These are phyloP conservation scores for Onychomys torridus DNA, from an alignment of 2,797 vertebrate species.

Conservation along the genomic window DNA sequence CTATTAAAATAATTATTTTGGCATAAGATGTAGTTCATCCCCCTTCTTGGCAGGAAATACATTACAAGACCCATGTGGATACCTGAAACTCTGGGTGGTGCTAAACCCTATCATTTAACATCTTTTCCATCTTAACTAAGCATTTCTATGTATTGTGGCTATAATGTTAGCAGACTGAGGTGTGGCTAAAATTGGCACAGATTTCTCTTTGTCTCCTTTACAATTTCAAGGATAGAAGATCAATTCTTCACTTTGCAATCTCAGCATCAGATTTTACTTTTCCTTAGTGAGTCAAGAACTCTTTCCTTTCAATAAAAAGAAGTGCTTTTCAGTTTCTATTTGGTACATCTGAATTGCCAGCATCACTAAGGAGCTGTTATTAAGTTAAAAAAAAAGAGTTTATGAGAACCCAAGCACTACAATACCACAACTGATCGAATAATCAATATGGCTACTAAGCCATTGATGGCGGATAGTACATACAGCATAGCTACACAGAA, in stretches of 20 bases:
- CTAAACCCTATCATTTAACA: not conserved
- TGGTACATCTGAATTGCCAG: not conserved
- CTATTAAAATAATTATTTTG: constrained; percentile 64
- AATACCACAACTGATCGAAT: not conserved
- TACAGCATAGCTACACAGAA: not conserved
- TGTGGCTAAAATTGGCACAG: not conserved
- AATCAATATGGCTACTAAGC: not conserved
- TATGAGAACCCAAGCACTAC: not conserved
- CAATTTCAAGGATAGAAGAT: not conserved
- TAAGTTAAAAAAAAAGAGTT: not conserved
- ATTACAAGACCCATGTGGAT: not conserved
- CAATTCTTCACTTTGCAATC: not conserved
- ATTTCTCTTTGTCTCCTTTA: not conserved
- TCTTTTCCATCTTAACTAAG: not conserved
- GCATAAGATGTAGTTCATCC: not conserved
- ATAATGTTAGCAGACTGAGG: not conserved
- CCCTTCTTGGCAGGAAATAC: not conserved
- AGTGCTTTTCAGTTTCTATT: not conserved
- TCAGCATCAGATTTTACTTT: not conserved
- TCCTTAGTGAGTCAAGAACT: not conserved
- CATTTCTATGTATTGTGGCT: not conserved
- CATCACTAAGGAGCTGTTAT: not conserved
- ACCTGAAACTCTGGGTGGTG: not conserved
- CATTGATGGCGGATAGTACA: not conserved
- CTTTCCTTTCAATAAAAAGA: not conserved